phyloP scores from a whole-genome alignment of 2,797 vertebrate genomes.

The Tokudaia muenninki region DNA sequence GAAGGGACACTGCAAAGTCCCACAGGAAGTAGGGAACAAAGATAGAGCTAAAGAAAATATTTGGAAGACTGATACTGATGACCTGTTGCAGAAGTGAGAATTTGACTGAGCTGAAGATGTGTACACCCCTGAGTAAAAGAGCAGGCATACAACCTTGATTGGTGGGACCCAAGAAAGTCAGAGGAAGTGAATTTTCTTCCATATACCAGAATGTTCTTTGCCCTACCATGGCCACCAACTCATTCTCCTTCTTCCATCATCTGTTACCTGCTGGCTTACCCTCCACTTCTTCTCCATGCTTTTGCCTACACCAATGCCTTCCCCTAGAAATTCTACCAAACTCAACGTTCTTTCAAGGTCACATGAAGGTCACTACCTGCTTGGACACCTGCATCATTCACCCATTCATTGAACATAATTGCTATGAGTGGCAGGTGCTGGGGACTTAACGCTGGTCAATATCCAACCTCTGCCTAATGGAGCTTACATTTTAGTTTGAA shows the following conservation, averaged over 20 bases:
- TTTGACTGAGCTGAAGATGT: background rate
- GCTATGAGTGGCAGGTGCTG: fast-evolving
- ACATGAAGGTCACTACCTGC: background rate
- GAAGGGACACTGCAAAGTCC: background rate
- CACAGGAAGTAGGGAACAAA: background rate
- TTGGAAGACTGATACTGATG: background rate
- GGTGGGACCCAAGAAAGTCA: background rate
- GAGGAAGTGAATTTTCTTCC: background rate
- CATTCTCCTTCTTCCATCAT: background rate
- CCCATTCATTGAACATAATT: background rate
- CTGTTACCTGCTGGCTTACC: background rate
- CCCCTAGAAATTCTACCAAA: background rate
- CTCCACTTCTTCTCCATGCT: background rate
- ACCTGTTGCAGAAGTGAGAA: background rate
- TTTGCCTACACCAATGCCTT: background rate
- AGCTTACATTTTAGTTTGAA: background rate
- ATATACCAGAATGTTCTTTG: too few species aligned
- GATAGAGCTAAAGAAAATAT: background rate
- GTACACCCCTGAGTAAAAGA: background rate
- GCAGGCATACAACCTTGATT: background rate
- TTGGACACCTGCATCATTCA: background rate
- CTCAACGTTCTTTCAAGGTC: background rate
- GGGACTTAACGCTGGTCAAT: background rate
- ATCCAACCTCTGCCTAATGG: background rate
- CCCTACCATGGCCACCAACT: background rate